Conservation (phyloP, 2,113 vertebrate species). For the Pelecanoides urinatrix region DNA sequence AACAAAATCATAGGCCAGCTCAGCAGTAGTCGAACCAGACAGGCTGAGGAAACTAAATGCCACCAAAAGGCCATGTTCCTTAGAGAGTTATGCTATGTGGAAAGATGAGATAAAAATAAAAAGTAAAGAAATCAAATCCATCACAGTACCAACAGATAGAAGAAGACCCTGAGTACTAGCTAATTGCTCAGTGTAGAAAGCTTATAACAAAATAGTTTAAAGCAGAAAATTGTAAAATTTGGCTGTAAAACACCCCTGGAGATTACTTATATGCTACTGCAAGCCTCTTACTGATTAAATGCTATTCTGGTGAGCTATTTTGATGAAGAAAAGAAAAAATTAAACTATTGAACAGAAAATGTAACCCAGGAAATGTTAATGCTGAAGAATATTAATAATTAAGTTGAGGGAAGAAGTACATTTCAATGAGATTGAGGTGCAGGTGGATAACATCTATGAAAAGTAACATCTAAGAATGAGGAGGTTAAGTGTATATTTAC, state of each 20-base stretch:
- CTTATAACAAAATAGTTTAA: background rate
- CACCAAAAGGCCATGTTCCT: background rate
- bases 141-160: background rate
- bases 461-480: background rate
- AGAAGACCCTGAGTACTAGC: background rate
- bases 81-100: background rate
- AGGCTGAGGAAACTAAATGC: background rate
- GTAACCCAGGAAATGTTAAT: background rate
- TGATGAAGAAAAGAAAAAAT: background rate
- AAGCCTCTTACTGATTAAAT: background rate
- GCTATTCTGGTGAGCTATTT: background rate
- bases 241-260: background rate
- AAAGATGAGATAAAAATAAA: background rate
- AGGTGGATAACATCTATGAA: background rate
- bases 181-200: background rate
- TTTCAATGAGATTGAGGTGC: background rate
- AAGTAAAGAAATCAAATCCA: background rate
- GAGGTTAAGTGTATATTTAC: background rate
- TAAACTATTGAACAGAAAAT: background rate
- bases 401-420: background rate
- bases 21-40: background rate
- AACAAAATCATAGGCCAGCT: background rate
- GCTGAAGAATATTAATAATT: background rate
- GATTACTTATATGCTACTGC: background rate
- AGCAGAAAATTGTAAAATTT: background rate